A percentile compares a stretch with the other conserved stretches of the same genome.
These are phyloP conservation scores for Drosophila planitibia DNA, from an alignment of 2,888 invertebrate genomes.

Conservation along the genomic window DNA sequence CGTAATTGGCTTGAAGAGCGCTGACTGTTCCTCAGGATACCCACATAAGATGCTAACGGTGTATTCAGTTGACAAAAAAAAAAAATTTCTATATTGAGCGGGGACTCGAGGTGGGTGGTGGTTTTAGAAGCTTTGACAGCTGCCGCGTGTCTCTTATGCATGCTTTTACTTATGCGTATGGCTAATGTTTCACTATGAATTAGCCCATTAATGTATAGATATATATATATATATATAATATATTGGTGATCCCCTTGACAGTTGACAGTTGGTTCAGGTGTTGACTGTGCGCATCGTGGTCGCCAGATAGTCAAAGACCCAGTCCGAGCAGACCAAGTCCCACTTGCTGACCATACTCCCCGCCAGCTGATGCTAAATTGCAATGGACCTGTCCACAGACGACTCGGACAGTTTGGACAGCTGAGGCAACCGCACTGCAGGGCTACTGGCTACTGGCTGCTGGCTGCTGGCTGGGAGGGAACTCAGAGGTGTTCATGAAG, in stretches of 20 bases:
- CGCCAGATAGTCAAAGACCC: constrained; percentile 41
- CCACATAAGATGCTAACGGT: not conserved
- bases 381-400: constrained; percentile 38
- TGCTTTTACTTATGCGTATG: constrained; percentile 27
- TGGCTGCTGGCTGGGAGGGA: not conserved
- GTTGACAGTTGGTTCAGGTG: constrained; percentile 67
- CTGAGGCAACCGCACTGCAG: constrained; percentile 4
- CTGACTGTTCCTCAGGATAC: not conserved
- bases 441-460: not conserved
- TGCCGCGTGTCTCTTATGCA: constrained; percentile 2
- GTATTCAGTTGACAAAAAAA: constrained; percentile 24
- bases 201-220: constrained; percentile 74
- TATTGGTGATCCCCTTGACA: not conserved
- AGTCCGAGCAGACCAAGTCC: not conserved
- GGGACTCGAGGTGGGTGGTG: not conserved
- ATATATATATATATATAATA: not conserved
- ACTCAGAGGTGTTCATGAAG: not conserved
- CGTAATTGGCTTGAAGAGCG: constrained; percentile 26
- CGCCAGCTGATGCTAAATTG: constrained; percentile 40
- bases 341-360: not conserved
- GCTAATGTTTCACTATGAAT: constrained; percentile 54
- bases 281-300: constrained; percentile 42
- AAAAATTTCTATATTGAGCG: not conserved
- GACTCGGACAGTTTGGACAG: not conserved
- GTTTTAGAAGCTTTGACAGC: constrained; percentile 11